Evolutionary conservation across 2,888 invertebrate species (phyloP).

Genomic region (Mayetiola destructor): DNA sequence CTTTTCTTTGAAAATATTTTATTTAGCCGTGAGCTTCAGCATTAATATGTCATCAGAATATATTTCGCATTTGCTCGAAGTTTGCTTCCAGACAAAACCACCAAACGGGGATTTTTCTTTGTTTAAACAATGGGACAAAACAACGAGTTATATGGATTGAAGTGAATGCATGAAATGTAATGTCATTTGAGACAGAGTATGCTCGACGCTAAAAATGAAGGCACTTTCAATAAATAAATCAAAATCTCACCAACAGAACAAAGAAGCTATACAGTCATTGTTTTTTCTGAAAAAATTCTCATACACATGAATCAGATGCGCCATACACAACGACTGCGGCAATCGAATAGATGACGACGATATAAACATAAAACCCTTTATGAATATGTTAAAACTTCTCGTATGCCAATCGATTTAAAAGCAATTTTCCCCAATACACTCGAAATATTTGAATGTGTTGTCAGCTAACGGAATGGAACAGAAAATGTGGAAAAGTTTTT

Average conservation of each 20-base stretch:
- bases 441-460: not conserved
- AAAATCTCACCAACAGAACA: constrained; percentile 7
- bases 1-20: too few species aligned
- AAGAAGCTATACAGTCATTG: not conserved
- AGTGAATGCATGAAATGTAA: too few species aligned
- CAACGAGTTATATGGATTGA: constrained; percentile 3
- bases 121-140: constrained; percentile 4
- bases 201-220: too few species aligned
- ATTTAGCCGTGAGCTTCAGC: not conserved
- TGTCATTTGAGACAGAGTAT: too few species aligned
- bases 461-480: not conserved
- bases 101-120: constrained; percentile 9
- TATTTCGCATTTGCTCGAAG: constrained; percentile 7
- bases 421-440: constrained; percentile 17
- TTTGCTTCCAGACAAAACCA: too few species aligned
- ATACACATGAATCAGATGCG: not conserved
- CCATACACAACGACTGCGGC: not conserved
- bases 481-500: constrained; percentile 12
- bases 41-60: constrained; percentile 10
- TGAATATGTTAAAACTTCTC: constrained; percentile 20
- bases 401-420: constrained; percentile 20
- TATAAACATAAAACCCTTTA: constrained; percentile 14
- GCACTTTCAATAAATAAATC: constrained; percentile 10
- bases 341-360: not conserved
- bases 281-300: not conserved